phyloP scores from a whole-genome alignment of 2,888 invertebrate species.

The Erebia ligea region DNA sequence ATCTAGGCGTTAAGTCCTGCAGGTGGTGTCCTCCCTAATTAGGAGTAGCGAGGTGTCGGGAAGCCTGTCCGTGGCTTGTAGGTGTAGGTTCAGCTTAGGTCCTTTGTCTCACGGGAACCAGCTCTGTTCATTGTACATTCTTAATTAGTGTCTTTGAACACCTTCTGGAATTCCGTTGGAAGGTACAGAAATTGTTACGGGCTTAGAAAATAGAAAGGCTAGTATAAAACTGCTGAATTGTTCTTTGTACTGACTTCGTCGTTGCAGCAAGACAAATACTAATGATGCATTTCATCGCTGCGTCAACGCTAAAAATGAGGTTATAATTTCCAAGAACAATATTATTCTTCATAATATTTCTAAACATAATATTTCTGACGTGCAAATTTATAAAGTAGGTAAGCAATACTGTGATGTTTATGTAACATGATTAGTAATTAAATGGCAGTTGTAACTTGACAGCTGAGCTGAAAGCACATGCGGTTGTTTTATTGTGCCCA shows the following conservation, averaged over 20 bases:
- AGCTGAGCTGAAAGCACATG: no score
- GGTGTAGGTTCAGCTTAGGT: slow-evolving; percentile 48
- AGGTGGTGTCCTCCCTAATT: slow-evolving; percentile 75
- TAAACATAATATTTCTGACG: no score
- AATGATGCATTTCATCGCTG: no score
- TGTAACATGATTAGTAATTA: no score
- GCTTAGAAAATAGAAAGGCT: neutral
- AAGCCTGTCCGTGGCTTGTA: slow-evolving; percentile 73
- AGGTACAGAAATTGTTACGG: slow-evolving; percentile 14
- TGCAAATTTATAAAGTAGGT: no score
- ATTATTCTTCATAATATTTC: no score
- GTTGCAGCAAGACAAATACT: no score
- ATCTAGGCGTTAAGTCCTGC: slow-evolving; percentile 61
- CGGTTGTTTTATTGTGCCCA: no score
- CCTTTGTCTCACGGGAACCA: slow-evolving; percentile 47
- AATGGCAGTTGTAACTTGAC: no score
- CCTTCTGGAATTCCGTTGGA: slow-evolving; percentile 21
- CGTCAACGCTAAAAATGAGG: no score
- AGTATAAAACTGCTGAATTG: neutral
- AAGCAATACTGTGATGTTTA: no score
- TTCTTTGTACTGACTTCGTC: neutral
- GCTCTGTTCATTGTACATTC: slow-evolving; percentile 36
- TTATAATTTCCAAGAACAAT: no score
- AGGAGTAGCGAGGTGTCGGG: slow-evolving; percentile 75
- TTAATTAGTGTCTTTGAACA: slow-evolving; percentile 37